A percentile compares a stretch with the other conserved stretches of the same genome.
Conservation (phyloP, 2,797 vertebrate genomes). For the Periparus ater region DNA sequence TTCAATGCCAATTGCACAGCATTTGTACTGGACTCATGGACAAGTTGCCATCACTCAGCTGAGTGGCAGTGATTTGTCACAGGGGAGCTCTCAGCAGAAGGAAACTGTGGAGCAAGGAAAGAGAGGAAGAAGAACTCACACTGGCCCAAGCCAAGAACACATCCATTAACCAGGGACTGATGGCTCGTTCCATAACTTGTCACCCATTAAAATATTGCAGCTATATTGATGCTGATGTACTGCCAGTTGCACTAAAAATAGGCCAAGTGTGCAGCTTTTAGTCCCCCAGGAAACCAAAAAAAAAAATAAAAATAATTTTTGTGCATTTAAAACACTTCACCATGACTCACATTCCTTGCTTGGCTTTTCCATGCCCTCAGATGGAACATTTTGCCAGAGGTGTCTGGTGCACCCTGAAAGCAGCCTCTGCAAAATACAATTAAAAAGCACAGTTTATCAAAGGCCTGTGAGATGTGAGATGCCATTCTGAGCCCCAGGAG, state of each 20-base stretch:
- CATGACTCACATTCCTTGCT: background rate
- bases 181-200: background rate
- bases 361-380: background rate
- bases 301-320: background rate
- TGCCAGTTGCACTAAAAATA: background rate
- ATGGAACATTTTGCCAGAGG: background rate
- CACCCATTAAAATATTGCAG: background rate
- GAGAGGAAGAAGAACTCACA: background rate
- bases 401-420: background rate
- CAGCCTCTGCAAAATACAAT: background rate
- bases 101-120: background rate
- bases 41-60: background rate
- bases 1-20: background rate
- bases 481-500: background rate
- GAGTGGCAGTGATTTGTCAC: background rate
- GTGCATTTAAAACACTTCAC: background rate
- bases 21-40: background rate
- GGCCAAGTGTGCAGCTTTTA: background rate
- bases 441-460: accelerated
- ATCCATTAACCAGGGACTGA: background rate
- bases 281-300: too few species aligned
- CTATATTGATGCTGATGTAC: background rate
- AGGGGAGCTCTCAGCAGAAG: background rate
- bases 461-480: background rate
- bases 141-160: background rate